phyloP scores from a whole-genome alignment of 2,797 vertebrate genomes.

The Acanthornis magna region DNA sequence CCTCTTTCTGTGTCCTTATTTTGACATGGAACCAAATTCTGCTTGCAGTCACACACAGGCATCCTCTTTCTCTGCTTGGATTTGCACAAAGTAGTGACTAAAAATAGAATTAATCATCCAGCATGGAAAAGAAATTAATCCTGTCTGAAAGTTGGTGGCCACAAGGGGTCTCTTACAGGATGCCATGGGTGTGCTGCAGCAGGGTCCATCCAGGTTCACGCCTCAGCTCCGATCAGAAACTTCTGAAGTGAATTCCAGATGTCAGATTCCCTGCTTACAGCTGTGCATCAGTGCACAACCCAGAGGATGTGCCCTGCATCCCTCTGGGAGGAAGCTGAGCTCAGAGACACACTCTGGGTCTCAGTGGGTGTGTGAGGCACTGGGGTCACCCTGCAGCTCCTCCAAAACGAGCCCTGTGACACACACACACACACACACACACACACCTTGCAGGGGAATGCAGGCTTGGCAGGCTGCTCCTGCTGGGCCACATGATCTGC shows the following conservation, averaged over 20 bases:
- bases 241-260: background rate
- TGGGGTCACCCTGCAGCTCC: accelerated
- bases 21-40: constrained; percentile 35
- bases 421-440: accelerated
- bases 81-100: constrained; percentile 20
- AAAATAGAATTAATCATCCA: constrained; percentile 43
- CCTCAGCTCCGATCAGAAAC: background rate
- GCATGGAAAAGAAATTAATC: background rate
- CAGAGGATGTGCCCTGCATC: background rate
- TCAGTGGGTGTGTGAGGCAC: accelerated
- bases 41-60: background rate
- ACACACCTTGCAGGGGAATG: accelerated
- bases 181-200: background rate
- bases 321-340: background rate
- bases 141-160: background rate
- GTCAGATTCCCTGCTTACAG: background rate
- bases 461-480: background rate
- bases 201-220: background rate
- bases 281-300: no score
- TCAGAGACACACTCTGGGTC: accelerated
- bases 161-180: background rate
- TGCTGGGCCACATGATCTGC: background rate
- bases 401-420: background rate
- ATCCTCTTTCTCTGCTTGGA: constrained; percentile 20
- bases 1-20: constrained; percentile 20